Conservation (phyloP, 2,797 vertebrate genomes). For the Taeniopygia guttata region DNA sequence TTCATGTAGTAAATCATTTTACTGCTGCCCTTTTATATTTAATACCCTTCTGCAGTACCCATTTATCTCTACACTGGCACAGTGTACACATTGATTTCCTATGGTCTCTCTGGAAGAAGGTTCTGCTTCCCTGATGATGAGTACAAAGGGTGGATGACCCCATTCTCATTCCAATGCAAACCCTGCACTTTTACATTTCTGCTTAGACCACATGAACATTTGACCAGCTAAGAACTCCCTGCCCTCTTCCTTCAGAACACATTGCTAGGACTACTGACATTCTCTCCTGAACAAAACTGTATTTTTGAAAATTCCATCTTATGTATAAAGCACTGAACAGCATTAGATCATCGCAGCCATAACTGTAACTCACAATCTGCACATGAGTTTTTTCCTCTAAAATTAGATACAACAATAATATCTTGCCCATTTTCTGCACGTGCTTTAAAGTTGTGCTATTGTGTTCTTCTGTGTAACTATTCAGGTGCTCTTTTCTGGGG, state of each 20-base stretch:
- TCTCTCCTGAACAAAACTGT: slow-evolving; percentile 15
- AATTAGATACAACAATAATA: not conserved
- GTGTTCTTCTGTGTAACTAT: not conserved
- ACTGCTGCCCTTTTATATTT: slow-evolving; percentile 76
- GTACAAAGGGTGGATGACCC: slow-evolving; percentile 88
- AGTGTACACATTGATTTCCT: slow-evolving; percentile 91
- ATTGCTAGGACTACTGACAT: slow-evolving; percentile 51
- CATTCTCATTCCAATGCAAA: slow-evolving; percentile 78
- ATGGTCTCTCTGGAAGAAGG: slow-evolving; percentile 85
- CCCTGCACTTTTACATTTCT: slow-evolving; percentile 77
- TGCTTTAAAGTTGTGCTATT: not conserved
- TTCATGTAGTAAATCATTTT: slow-evolving; percentile 69
- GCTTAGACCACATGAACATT: slow-evolving; percentile 55
- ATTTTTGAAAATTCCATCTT: slow-evolving; percentile 34
- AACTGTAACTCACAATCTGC: slow-evolving; percentile 21
- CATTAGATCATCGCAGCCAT: slow-evolving; percentile 8
- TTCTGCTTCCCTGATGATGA: slow-evolving; percentile 84
- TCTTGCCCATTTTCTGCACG: not conserved
- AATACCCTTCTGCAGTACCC: slow-evolving; percentile 71
- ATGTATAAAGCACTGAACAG: slow-evolving; percentile 22
- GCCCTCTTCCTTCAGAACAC: slow-evolving; percentile 50
- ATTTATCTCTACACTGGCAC: slow-evolving; percentile 78
- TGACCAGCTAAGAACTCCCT: slow-evolving; percentile 54
- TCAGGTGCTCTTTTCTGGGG: not conserved
- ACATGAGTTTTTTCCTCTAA: not conserved